Evolutionary conservation across 53 echinoderm and acorn worm species (phyloP), one percentile per base, ranked within the genome.

Genomic region (Hippasteria phrygiana): DNA sequence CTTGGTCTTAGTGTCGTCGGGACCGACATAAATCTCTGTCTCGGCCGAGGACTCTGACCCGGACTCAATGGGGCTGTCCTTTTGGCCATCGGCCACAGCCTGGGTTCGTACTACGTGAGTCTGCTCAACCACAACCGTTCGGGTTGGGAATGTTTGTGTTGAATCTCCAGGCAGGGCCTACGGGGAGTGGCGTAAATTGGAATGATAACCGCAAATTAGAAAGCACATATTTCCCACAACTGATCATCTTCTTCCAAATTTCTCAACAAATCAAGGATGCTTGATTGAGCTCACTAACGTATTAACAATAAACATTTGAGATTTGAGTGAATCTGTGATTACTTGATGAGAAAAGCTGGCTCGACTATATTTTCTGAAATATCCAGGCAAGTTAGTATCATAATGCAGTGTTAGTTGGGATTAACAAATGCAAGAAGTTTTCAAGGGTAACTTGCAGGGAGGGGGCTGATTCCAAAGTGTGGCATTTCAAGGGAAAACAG

Each of bases 1-100:
- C 42, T 83, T 86, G 10, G 74, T 92, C 33, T 71, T 83, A 7
- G 82, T 62, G 31, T 90, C 88, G 20, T 91, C 89, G 5, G 83
- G 46, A 34, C 92, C 96, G n/a, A 92, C 92, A 87, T 92, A 96
- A 51, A 96, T 92, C 20, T 93, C 93, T 4, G 96, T 93, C 83
- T 96, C 96, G 2, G 92, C 90, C 2, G 93, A 93, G 41, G 93
- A 93, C 43, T 94, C 95, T 1, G 96, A 92, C 73, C 78, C 93
- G 1, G 96, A 93, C 74, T 96, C 93, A 1, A 90, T 73, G 36
- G 90, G 82, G 41, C 80, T 81, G 14, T 93, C 93, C 56, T 88
- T 79, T 28, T 62, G 80, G 33, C 63, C 72, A 47, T 78, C 89
- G 66, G 85, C 62, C 59, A 40, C 75, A 1, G 86, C 88, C 51